Base-by-base conservation (phyloP, 64 coral and sea anemone species). In the Platygyra sinensis region DNA sequence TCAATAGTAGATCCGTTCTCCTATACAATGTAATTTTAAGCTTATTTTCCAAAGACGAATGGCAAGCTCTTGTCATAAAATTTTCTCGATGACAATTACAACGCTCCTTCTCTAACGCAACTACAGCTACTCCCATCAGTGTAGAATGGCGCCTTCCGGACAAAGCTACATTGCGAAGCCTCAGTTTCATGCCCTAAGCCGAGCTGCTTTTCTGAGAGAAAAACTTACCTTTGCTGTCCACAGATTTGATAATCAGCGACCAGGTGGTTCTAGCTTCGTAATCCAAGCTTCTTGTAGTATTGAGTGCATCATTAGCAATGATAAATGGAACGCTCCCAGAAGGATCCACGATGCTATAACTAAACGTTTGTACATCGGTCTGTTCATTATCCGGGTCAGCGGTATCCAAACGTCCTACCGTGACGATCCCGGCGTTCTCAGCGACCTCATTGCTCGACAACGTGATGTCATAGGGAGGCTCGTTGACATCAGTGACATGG, bases 341-440 rank as follows among this genome's bases (percentile, higher is more conserved):
- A 14, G 76, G 54, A 30, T 61, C 75, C 10, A 90, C 90, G 50
- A 98, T 17, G 12, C 27, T 72, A 67, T 98, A 98, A 0, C 39
- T 87, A 64, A 94, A 98, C 24, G 87, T 94, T 72, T 98, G 96
- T 17, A 93, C 84, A 27, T 62, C 52, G 50, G 42, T 87, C 52
- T 81, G 76, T 67, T 74, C 80, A 76, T 98, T 98, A 90, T 98
- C 96, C 0, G 96, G 96, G 75, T 98, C 96, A 55, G 84, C 24
- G 80, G 93, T 90, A 67, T 76, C 79, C 30, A 94, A 30, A 3
- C 61, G 9, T 76, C 92, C 92, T 25, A 94, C 80, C 30, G 72
- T 50, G n/a, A 89, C 72, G 17, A 88, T 82, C 36, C 87, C 92
- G 64, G 55, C 59, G 71, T 94, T 94, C 87, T 94, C 92, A 13